Evolutionary conservation across 2,797 vertebrate genomes (phyloP), one percentile per base, ranked within the genome.

Genomic region (Pteronotus mesoamericanus): DNA sequence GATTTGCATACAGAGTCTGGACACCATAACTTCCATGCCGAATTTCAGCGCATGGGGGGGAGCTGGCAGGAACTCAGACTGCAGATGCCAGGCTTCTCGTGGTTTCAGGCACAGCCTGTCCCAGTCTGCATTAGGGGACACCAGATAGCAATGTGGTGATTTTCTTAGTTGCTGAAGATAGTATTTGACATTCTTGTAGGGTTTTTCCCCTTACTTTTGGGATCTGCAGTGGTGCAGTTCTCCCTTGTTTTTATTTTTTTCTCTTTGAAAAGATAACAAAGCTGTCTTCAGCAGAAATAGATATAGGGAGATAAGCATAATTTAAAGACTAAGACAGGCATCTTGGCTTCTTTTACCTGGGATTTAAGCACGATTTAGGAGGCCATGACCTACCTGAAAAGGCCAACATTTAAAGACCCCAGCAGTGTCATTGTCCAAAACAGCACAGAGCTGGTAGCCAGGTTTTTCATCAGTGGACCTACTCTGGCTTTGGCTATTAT

Each of bases 391-490:
- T 34, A 78, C 46, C 42, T 10, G 39, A 92, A 84, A 39, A 21
- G 16, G 32, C 89, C 93, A 96, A 86, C 94, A 85, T 55, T 96
- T 83, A 96, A 95, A 96, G 85, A 92, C 89, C 74, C 95, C 46
- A 71, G 88, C 74, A 90, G 95, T 91, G 96, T 94, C 91, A 89
- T 80, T 95, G 85, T 95, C 79, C 90, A 84, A 11, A 92, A 95
- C 96, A 74, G 92, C 97, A 96, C 94, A 55, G 91, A 98, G 98
- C 98, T 98, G 98, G 98, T 98, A 98, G 97, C 96, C 97, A 97
- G 96, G 55, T 77, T 96, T 91, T 95, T 97, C 97, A 96, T 97
- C 96, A 95, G 97, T 37, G 93, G 97, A 96, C 74, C 69, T 86
- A 21, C 0, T 74, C 93, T 95, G 91, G 98, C 98, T 98, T 98